Conservation (phyloP, 2,888 invertebrate species). For the Gerris lacustris region DNA sequence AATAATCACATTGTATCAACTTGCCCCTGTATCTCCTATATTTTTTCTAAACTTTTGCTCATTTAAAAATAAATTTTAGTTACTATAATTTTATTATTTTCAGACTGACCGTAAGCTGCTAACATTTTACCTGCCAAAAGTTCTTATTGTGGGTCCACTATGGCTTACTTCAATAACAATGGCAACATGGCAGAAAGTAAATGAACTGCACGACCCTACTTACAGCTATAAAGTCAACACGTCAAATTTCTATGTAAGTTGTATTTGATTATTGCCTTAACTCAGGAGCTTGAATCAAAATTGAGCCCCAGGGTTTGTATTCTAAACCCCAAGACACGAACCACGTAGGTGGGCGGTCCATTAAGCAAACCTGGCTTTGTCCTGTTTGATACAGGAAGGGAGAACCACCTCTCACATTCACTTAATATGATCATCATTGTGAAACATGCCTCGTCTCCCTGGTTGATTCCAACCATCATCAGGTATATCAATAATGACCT, state of each 20-base stretch:
- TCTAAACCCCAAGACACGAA: too few relatives aligned
- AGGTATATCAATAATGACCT: too few relatives aligned
- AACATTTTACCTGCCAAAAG: conserved; percentile 82
- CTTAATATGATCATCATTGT: too few relatives aligned
- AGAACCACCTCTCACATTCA: too few relatives aligned
- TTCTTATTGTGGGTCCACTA: conserved; percentile 69
- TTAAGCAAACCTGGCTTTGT: too few relatives aligned
- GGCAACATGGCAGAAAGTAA: conserved; percentile 81
- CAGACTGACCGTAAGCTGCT: conserved; percentile 78
- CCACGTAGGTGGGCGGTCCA: too few relatives aligned
- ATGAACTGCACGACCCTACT: conserved; percentile 79
- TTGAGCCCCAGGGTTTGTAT: too few relatives aligned
- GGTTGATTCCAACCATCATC: too few relatives aligned
- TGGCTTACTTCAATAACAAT: conserved; percentile 78
- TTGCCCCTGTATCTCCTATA: background rate
- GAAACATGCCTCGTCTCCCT: too few relatives aligned
- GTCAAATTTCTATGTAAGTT: conserved; percentile 64
- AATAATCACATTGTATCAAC: background rate
- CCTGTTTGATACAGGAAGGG: too few relatives aligned
- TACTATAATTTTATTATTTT: conserved; percentile 22
- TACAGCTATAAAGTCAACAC: conserved; percentile 80
- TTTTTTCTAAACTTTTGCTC: background rate
- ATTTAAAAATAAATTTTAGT: background rate
- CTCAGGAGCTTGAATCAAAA: too few relatives aligned
- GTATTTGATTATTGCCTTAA: conserved; percentile 7